Evolutionary conservation across 2,888 invertebrate species (phyloP), one percentile per base, ranked within the genome.

Genomic region (Drosophila pegasa): DNA sequence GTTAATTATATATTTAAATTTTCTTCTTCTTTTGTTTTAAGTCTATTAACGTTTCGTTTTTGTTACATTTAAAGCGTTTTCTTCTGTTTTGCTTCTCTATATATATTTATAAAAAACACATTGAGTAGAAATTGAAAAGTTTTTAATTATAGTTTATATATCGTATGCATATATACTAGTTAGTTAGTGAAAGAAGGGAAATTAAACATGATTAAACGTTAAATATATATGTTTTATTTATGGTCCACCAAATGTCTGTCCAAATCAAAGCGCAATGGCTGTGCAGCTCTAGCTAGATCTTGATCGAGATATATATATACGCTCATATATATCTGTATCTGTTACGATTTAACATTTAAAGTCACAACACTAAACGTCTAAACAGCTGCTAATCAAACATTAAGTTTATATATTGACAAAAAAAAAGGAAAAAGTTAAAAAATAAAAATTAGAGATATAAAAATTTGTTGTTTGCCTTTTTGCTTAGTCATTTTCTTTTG

Each of bases 31-130:
- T 59, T 62, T 70, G 0, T 78, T 78, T 75, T 76, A 82, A 85
- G 85, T 85, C 85, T 85, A 87, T 85, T 74, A 87, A 85, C 87
- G 82, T 85, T 87, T 82, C 87, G 85, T 80, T 85, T 87, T 87
- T 87, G 81, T 84, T 84, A 85, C 85, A 85, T 85, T 87, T 85
- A 85, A 85, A 85, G 85, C 85, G 87, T 77, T 79, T 71, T 67
- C 73, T 60, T 73, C 58, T 56, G 52, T 29, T 59, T 74, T 78
- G 82, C 79, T 75, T 72, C 55, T 78, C 75, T 72, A 25, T 27
- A 25, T 45, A 22, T 31, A 27, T 33, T 14, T 33, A 37, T 25
- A 51, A 77, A 79, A 81, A 72, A 76, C 77, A 79, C 77, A 83
- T 75, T 80, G 78, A 83, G 75, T 81, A 82, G 68, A 85, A 84